Conservation (phyloP, 64 coral and sea anemone genomes). For the Anthopleura sola region DNA sequence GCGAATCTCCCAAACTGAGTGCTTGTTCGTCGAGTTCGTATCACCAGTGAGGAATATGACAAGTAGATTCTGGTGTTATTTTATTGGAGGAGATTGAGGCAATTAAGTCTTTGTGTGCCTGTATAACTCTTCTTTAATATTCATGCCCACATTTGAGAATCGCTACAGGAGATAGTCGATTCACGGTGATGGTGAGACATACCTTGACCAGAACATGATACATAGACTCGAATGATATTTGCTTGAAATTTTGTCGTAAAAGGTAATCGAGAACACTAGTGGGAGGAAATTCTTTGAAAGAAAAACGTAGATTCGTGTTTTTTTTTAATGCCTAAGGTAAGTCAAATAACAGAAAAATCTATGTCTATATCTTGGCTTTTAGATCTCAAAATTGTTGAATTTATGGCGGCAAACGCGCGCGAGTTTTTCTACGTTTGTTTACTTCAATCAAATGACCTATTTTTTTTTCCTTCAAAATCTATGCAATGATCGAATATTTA, state of each 20-base stretch:
- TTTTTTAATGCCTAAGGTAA: not conserved
- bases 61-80: constrained; percentile 2
- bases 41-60: not conserved
- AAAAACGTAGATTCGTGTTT: not conserved
- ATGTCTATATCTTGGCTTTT: not conserved
- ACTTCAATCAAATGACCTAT: not conserved
- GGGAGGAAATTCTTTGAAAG: not conserved
- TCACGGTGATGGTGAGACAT: not conserved
- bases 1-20: not conserved
- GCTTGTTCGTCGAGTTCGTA: not conserved
- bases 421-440: not conserved
- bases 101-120: constrained; percentile 2
- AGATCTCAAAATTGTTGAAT: not conserved
- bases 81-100: constrained; percentile 17
- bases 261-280: not conserved
- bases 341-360: not conserved
- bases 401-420: not conserved
- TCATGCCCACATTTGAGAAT: constrained; percentile 11
- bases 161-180: constrained; percentile 5
- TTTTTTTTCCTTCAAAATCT: not conserved
- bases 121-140: constrained; percentile 3
- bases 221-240: not conserved
- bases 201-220: not conserved
- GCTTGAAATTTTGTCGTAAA: not conserved
- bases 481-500: not conserved